A percentile compares a stretch with the other conserved stretches of the same genome.
Evolutionary conservation across 2,113 vertebrate genomes (phyloP).

Genomic region (Chamaetylas fuelleborni): DNA sequence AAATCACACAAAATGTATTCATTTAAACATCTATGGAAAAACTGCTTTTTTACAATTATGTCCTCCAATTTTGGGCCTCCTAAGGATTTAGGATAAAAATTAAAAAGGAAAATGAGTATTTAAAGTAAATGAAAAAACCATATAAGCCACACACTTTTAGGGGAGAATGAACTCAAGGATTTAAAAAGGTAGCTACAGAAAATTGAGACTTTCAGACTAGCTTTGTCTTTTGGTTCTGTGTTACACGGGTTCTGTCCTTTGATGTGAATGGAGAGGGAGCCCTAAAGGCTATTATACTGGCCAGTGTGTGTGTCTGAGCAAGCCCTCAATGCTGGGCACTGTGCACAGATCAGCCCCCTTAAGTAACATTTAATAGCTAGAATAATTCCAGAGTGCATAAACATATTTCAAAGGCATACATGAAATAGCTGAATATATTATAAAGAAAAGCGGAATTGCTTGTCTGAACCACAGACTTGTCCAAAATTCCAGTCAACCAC

Average conservation of each 20-base stretch:
- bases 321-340: background rate
- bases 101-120: background rate
- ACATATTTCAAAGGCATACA: conserved; percentile 48
- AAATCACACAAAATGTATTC: background rate
- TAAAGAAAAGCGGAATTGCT: background rate
- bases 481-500: conserved; percentile 16
- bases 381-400: conserved; percentile 1
- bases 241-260: background rate
- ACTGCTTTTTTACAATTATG: background rate
- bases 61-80: background rate
- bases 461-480: conserved; percentile 37
- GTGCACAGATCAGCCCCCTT: background rate
- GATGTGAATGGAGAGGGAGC: background rate
- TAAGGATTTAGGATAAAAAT: background rate
- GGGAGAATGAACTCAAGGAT: background rate
- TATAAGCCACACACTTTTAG: background rate
- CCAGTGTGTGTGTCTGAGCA: background rate
- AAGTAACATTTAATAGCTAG: background rate
- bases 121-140: background rate
- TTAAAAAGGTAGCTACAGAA: background rate
- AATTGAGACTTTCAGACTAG: background rate
- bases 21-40: background rate
- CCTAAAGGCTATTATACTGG: background rate
- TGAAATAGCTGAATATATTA: conserved; percentile 47
- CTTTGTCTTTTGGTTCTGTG: background rate